Conservation (phyloP, 2,113 vertebrate genomes). For the Ramphastos sulfuratus region DNA sequence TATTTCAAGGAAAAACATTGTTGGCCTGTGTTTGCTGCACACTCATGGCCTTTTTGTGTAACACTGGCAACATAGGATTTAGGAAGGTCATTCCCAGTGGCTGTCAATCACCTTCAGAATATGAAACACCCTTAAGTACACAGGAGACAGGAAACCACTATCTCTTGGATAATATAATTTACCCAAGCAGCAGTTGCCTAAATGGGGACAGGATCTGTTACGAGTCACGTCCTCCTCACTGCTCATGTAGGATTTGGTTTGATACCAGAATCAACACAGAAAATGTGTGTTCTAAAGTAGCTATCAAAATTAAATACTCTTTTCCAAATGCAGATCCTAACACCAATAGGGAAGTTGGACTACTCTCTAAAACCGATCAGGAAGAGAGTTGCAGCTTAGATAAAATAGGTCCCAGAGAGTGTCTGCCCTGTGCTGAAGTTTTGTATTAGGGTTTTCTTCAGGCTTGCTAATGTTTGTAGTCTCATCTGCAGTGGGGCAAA, state of each 20-base stretch:
- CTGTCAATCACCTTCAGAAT: background rate
- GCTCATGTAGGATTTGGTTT: background rate
- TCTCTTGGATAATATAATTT: background rate
- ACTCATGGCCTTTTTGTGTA: background rate
- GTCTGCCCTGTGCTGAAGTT: background rate
- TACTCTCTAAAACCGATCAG: background rate
- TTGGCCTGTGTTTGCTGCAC: background rate
- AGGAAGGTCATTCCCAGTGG: background rate
- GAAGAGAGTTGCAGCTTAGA: background rate
- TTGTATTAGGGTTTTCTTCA: background rate
- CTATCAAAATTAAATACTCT: background rate
- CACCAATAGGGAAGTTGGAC: background rate
- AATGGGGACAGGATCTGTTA: background rate
- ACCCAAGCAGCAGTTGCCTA: background rate
- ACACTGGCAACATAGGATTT: background rate
- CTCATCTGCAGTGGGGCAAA: background rate
- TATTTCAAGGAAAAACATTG: background rate
- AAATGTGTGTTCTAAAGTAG: background rate
- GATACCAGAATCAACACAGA: background rate
- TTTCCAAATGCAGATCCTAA: background rate
- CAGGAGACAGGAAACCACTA: background rate
- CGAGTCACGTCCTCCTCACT: background rate
- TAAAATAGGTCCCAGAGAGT: background rate
- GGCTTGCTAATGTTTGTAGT: background rate
- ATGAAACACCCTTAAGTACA: background rate